Percentiles rank a stretch among this genome's conserved stretches.
phyloP scores from a whole-genome alignment of 2,888 invertebrate species.

The Apodemia zela region DNA sequence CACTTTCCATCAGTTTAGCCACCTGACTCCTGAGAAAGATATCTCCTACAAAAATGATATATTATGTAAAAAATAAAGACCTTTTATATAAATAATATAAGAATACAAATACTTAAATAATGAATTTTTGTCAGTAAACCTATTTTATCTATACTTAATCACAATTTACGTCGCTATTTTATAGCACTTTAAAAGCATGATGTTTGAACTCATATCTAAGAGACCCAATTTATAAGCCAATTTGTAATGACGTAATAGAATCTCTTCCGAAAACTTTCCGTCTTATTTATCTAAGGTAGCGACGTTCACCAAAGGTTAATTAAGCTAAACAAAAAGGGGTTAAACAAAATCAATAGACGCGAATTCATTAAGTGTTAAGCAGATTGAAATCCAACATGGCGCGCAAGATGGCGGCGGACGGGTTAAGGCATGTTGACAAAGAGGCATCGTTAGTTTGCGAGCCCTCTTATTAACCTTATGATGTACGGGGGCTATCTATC shows the following conservation, averaged over 20 bases:
- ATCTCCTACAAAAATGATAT: too few species aligned
- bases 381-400: slow-evolving; percentile 79
- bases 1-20: too few species aligned
- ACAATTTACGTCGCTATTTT: neutral
- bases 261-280: slow-evolving; percentile 16
- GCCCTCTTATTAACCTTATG: slow-evolving; percentile 82
- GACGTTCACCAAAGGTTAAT: slow-evolving; percentile 73
- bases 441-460: slow-evolving; percentile 77
- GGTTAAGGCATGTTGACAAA: slow-evolving; percentile 78
- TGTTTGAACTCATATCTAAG: too few species aligned
- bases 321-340: slow-evolving; percentile 80
- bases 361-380: slow-evolving; percentile 79
- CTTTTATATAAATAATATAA: too few species aligned
- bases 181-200: neutral
- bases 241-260: slow-evolving; percentile 16
- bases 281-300: slow-evolving; percentile 23
- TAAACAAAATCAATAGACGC: slow-evolving; percentile 79
- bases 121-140: too few species aligned
- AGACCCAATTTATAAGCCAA: neutral
- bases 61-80: too few species aligned
- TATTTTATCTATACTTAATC: too few species aligned
- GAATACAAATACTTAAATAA: too few species aligned
- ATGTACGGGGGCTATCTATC: slow-evolving; percentile 71
- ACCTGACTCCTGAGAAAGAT: too few species aligned
- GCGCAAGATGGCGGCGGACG: slow-evolving; percentile 63